Conservation (phyloP, 2,797 vertebrate species). For the Sebastes goodei region DNA sequence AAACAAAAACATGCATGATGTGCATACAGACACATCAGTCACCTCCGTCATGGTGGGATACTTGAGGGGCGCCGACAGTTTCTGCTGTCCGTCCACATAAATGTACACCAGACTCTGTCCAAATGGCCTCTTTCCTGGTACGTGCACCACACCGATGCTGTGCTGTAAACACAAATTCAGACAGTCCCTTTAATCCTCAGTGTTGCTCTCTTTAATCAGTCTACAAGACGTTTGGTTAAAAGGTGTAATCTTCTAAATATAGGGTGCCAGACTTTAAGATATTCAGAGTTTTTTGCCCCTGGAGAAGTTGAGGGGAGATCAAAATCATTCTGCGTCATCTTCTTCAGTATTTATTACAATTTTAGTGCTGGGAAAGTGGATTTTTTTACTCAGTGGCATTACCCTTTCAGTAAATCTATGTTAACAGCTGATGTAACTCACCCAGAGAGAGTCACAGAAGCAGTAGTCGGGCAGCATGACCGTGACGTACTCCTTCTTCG, state of each 20-base stretch:
- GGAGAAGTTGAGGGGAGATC: background rate
- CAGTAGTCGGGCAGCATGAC: slow-evolving; percentile 96
- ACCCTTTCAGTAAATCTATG: background rate
- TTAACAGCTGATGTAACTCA: slow-evolving; percentile 66
- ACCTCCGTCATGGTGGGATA: slow-evolving; percentile 97
- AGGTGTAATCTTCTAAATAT: background rate
- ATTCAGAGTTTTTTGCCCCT: background rate
- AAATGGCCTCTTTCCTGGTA: slow-evolving; percentile 96
- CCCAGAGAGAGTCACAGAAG: slow-evolving; percentile 98
- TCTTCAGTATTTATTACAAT: background rate
- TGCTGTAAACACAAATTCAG: slow-evolving; percentile 83
- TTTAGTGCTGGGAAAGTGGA: background rate
- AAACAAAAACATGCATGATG: background rate
- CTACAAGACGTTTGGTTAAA: background rate
- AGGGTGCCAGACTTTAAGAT: background rate
- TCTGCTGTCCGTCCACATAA: slow-evolving; percentile 96
- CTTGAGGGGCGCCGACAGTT: slow-evolving; percentile 91
- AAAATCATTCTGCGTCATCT: background rate
- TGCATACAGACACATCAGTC: slow-evolving; percentile 29
- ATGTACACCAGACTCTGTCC: slow-evolving; percentile 96
- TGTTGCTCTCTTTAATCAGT: background rate
- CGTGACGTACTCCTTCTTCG: slow-evolving; percentile 96
- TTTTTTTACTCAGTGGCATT: background rate
- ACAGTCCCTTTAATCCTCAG: background rate
- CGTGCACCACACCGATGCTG: slow-evolving; percentile 92